Base-by-base conservation (phyloP, 2,113 vertebrate genomes). In the Ammospiza nelsoni region DNA sequence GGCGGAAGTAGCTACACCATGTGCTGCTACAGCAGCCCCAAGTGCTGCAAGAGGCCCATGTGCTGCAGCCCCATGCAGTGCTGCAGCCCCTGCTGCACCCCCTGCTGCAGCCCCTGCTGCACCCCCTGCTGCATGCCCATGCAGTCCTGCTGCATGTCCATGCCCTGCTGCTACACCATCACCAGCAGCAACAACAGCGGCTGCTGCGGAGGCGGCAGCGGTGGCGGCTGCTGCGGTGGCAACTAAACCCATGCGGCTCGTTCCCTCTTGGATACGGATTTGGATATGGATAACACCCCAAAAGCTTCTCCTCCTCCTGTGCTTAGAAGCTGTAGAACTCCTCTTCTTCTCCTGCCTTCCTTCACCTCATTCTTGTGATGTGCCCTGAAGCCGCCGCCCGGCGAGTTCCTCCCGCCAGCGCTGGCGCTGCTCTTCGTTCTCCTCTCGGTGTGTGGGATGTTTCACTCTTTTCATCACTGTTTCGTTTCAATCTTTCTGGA, bases 201-300 rank as follows among this genome's bases (percentile, higher is more conserved):
- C 44, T 0, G 52, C 46, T 28, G 93, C 10, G 6, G 66, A 2
- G 6, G 62, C 2, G 0, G 6, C 61, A 1, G 0, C 6, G 0
- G 5, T 27, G 9, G 68, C 4, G 13, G 77, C 46, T 57, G 84
- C 72, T 35, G 91, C 12, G 37, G 95, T 0, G 1, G 89, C 55
- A 20, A 31, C 88, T 93, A 11, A 94, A 9, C 15, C 9, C 28
- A 0, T 18, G 3, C 0, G 7, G 33, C 6, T n/a, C 0, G 0
- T 2, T 6, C 14, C 7, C 0, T 1, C 29, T 3, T 2, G 69
- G 62, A 41, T 5, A 1, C 0, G 59, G 52, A 37, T 39, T 9
- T 37, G 21, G 87, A 55, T 10, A 2, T 3, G 66, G 75, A 84
- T 12, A 19, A 1, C 0, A 0, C 49, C 67, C 37, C 19, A 0